These are phyloP conservation scores for Antechinus flavipes DNA, from an alignment of 2,113 vertebrate species.

Conservation along the genomic window DNA sequence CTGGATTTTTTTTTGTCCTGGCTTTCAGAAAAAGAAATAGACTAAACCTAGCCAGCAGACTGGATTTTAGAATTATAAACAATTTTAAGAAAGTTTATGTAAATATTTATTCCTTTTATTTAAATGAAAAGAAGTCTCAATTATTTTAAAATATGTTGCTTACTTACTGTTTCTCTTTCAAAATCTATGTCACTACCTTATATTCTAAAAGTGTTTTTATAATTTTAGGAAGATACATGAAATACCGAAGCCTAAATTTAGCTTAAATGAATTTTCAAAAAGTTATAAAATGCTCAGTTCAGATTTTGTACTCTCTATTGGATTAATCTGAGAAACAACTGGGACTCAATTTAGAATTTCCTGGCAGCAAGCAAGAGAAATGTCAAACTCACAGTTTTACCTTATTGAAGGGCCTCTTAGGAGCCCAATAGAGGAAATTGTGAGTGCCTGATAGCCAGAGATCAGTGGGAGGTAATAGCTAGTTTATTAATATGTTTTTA, in stretches of 20 bases:
- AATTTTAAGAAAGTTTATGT: slow-evolving; percentile 37
- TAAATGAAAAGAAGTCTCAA: slow-evolving; percentile 39
- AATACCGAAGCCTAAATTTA: slow-evolving; percentile 77
- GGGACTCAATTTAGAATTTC: slow-evolving; percentile 86
- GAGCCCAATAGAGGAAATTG: slow-evolving; percentile 82
- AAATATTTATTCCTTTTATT: slow-evolving; percentile 47
- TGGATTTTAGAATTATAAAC: slow-evolving; percentile 31
- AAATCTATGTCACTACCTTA: slow-evolving; percentile 65
- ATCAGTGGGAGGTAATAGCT: slow-evolving; percentile 85
- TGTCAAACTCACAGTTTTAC: slow-evolving; percentile 84
- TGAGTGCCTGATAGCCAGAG: slow-evolving; percentile 79
- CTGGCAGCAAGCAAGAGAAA: slow-evolving; percentile 84
- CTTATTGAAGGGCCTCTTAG: slow-evolving; percentile 87
- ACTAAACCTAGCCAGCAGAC: slow-evolving; percentile 26
- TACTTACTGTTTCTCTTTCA: slow-evolving; percentile 66
- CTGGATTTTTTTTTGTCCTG: neutral
- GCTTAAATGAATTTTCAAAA: slow-evolving; percentile 84
- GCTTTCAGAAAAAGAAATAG: slow-evolving; percentile 50
- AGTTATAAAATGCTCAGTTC: slow-evolving; percentile 82
- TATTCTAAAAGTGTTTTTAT: slow-evolving; percentile 74
- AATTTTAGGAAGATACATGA: slow-evolving; percentile 74
- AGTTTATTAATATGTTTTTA: slow-evolving; percentile 86
- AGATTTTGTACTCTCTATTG: slow-evolving; percentile 80
- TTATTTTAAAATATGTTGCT: slow-evolving; percentile 38
- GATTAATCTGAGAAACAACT: slow-evolving; percentile 85